Evolutionary conservation across 2,113 vertebrate species (phyloP), one percentile per base, ranked within the genome.

Genomic region (Pterocles orientalis): DNA sequence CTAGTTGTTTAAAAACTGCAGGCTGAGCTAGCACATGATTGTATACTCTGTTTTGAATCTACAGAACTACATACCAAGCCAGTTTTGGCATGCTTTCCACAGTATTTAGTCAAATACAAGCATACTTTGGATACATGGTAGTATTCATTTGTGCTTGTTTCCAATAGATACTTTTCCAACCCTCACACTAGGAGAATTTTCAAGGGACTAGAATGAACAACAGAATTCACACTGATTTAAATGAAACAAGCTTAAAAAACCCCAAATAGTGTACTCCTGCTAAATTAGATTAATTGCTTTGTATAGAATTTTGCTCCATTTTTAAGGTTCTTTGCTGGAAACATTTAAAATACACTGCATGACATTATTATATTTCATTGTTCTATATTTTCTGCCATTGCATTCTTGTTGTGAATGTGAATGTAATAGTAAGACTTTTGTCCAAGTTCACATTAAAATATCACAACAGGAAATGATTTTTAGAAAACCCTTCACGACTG

Each of bases 361-460:
- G 88, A 39, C 57, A 71, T 68, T 73, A 76, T 81, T 79, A 34
- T 28, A 54, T 82, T 94, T 96, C 47, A 76, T 92, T 90, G 90
- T 90, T 91, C 61, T 65, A 39, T 70, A 28, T 82, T 92, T 93
- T 95, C 65, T 83, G 66, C 71, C 54, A 23, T 92, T 79, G 33
- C 82, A 86, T 90, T 94, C 68, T 90, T 86, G 45, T 73, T 92
- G 53, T 56, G 83, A 92, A 92, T 51, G n/a, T 62, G 78, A 88
- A 96, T 77, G 76, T 17, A 92, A 90, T 8, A 69, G 60, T 41
- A 89, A 86, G 92, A 50, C 23, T 91, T 82, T 60, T 76, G 82
- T 69, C 88, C 78, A 88, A 76, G 78, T 79, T 91, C 57, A 73
- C 58, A 88, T 66, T 81, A 86, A 82, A 92, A 85, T 89, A 94